Conservation (phyloP, 2,113 vertebrate species). For the Xyrauchen texanus region DNA sequence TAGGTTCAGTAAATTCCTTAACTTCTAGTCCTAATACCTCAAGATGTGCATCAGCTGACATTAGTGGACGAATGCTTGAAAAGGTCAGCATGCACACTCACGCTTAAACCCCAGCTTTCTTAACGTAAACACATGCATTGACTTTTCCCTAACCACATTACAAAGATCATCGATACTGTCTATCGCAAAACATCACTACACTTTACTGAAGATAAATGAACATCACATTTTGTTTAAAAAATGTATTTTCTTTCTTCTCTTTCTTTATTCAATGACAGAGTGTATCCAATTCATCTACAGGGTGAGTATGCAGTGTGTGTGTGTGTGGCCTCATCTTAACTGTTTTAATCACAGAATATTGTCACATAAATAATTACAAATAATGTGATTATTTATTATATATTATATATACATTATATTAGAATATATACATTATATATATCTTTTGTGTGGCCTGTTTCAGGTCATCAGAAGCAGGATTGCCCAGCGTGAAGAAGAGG, state of each 20-base stretch:
- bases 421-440: too few relatives aligned
- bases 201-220: too few relatives aligned
- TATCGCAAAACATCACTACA: too few relatives aligned
- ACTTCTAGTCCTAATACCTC: neutral
- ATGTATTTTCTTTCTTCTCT: neutral
- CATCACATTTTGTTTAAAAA: too few relatives aligned
- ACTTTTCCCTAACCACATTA: neutral
- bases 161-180: too few relatives aligned
- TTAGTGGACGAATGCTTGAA: neutral
- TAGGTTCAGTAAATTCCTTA: neutral
- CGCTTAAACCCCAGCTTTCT: neutral
- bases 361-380: too few relatives aligned
- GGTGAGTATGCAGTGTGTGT: slow-evolving; percentile 15
- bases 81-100: slow-evolving; percentile 5
- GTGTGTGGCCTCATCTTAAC: neutral
- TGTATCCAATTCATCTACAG: slow-evolving; percentile 1
- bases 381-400: too few relatives aligned
- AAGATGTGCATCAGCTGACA: neutral
- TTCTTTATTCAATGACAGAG: slow-evolving; percentile 8
- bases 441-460: neutral
- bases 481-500: too few relatives aligned
- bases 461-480: neutral
- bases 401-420: too few relatives aligned
- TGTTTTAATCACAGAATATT: too few relatives aligned
- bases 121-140: neutral